A percentile compares a stretch with the other conserved stretches of the same genome.
These are phyloP conservation scores for Ifrita kowaldi DNA, from an alignment of 2,113 vertebrate genomes.

Conservation along the genomic window DNA sequence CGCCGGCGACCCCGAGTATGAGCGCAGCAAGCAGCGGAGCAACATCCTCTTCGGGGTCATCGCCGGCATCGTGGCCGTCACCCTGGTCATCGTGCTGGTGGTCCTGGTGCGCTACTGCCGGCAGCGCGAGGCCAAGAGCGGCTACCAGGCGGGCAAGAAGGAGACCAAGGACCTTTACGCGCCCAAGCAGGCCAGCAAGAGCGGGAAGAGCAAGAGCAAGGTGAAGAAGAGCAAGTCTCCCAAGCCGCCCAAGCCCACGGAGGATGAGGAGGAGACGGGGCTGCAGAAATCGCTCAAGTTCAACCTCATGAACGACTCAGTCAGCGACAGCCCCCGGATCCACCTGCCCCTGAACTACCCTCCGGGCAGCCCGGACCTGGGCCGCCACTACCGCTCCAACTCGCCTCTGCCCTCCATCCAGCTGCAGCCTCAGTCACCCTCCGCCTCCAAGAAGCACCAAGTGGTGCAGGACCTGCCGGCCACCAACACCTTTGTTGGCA, in stretches of 20 bases:
- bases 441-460: constrained; percentile 98
- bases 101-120: constrained; percentile 88
- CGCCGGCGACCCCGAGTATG: constrained; percentile 90
- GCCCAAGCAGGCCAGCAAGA: constrained; percentile 89
- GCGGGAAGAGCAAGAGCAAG: constrained; percentile 86
- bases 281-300: constrained; percentile 94
- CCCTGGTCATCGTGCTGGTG: constrained; percentile 87
- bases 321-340: constrained; percentile 91
- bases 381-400: constrained; percentile 96
- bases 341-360: constrained; percentile 95
- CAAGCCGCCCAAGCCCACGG: constrained; percentile 85
- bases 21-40: constrained; percentile 83
- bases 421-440: constrained; percentile 95
- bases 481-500: constrained; percentile 97
- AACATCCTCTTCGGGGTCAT: constrained; percentile 91
- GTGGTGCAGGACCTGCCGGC: constrained; percentile 97
- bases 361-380: constrained; percentile 91
- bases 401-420: constrained; percentile 96
- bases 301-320: constrained; percentile 90
- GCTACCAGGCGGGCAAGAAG: constrained; percentile 96
- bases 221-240: constrained; percentile 93
- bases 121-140: constrained; percentile 93
- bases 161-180: constrained; percentile 95
- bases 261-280: constrained; percentile 90
- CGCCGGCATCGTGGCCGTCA: constrained; percentile 86